Evolutionary conservation across 2,797 vertebrate species (phyloP).

Genomic region (Enteromius argenteus): DNA sequence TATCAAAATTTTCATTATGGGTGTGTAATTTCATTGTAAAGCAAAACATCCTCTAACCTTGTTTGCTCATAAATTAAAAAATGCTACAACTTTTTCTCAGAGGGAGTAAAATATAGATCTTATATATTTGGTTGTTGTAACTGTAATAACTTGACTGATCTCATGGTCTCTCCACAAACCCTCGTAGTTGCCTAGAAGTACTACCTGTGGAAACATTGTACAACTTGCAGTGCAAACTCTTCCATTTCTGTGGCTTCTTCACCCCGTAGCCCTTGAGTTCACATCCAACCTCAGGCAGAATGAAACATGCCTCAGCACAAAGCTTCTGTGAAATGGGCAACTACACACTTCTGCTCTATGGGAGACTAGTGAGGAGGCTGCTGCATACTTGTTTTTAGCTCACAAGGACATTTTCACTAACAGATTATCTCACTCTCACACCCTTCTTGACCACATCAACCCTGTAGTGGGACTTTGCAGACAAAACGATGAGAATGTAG

Average conservation of each 20-base stretch:
- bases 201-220: constrained; percentile 30
- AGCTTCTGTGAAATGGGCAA: constrained; percentile 45
- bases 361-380: constrained; percentile 23
- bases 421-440: constrained; percentile 60
- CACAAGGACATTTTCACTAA: constrained; percentile 45
- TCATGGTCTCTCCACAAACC: background rate
- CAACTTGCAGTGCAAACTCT: constrained; percentile 16
- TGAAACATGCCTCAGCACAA: constrained; percentile 61
- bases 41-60: background rate
- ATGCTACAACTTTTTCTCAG: background rate
- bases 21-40: background rate
- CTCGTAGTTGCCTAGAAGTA: constrained; percentile 13
- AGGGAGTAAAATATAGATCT: background rate
- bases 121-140: background rate
- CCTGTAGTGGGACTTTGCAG: constrained; percentile 51
- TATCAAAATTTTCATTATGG: background rate
- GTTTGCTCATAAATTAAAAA: background rate
- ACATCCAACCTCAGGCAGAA: constrained; percentile 48
- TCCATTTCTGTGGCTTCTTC: constrained; percentile 38
- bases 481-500: constrained; percentile 56
- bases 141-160: background rate
- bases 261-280: constrained; percentile 34
- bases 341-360: constrained; percentile 59
- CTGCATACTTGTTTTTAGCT: constrained; percentile 59
- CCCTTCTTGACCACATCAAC: constrained; percentile 45